Percentiles rank a stretch among this genome's conserved stretches.
Conservation (phyloP, 2,888 invertebrate genomes). For the Synergus japonicus region DNA sequence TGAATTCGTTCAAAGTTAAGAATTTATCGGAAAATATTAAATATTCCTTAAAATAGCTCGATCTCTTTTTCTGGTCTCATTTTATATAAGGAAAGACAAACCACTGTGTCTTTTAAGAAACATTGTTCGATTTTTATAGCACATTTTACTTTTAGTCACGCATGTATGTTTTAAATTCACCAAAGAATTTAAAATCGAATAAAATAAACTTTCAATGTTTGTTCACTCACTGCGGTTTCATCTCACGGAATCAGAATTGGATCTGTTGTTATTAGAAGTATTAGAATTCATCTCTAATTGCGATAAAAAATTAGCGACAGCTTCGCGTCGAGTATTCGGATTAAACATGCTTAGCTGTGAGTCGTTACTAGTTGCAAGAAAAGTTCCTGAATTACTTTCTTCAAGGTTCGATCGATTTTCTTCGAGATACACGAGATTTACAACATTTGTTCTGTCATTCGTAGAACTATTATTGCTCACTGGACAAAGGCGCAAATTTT, state of each 20-base stretch:
- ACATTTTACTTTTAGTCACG: conserved; percentile 22
- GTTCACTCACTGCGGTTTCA: conserved; percentile 8
- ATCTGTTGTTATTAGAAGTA: not conserved
- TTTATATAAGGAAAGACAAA: conserved; percentile 21
- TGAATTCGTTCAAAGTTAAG: not conserved
- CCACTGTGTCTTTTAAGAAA: conserved; percentile 13
- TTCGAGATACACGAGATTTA: not conserved
- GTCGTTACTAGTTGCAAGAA: not conserved
- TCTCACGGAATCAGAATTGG: conserved; percentile 13
- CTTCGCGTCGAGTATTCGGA: conserved; percentile 18
- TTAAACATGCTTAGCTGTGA: not conserved
- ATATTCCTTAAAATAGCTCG: conserved; percentile 5
- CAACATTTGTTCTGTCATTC: conserved; percentile 31
- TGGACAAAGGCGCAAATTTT: conserved; percentile 15
- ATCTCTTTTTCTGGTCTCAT: conserved; percentile 30
- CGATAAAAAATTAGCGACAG: conserved; percentile 13
- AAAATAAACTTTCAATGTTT: conserved; percentile 29
- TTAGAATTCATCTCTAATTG: conserved; percentile 12
- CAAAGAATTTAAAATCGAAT: conserved; percentile 30
- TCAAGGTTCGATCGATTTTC: not conserved
- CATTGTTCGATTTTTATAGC: not conserved
- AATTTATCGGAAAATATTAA: not conserved
- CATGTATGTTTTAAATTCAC: conserved; percentile 16
- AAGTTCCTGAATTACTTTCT: not conserved
- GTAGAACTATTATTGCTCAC: conserved; percentile 34